Conservation (phyloP, 2,888 invertebrate genomes). For the Eupithecia dodoneata region DNA sequence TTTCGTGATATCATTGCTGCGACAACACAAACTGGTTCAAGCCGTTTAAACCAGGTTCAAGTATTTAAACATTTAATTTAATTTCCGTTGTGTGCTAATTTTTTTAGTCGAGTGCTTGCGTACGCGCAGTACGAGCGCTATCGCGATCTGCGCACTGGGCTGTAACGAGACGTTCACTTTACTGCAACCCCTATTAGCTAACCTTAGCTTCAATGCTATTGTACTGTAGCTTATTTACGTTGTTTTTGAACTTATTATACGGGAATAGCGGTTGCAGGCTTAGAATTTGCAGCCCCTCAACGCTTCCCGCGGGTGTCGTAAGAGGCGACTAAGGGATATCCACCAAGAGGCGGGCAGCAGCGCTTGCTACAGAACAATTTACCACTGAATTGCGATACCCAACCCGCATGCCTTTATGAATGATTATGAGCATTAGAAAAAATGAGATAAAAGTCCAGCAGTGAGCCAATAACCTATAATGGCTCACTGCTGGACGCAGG, state of each 20-base stretch:
- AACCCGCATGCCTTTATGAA: too few species aligned
- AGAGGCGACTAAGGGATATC: too few species aligned
- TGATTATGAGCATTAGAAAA: too few species aligned
- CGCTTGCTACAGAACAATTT: too few species aligned
- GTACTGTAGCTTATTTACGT: neutral
- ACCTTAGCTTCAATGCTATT: slow-evolving; percentile 42
- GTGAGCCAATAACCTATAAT: too few species aligned
- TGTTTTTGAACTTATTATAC: neutral
- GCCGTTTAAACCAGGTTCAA: slow-evolving; percentile 28
- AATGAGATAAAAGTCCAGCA: too few species aligned
- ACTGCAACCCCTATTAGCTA: slow-evolving; percentile 71
- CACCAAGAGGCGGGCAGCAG: too few species aligned
- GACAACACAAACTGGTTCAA: slow-evolving; percentile 43
- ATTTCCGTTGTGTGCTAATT: slow-evolving; percentile 82
- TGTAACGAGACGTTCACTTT: slow-evolving; percentile 79
- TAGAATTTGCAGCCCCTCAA: too few species aligned
- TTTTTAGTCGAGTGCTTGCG: slow-evolving; percentile 71
- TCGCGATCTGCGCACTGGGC: slow-evolving; percentile 76
- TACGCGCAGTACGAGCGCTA: slow-evolving; percentile 54
- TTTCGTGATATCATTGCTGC: slow-evolving; percentile 40
- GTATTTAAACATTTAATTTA: slow-evolving; percentile 44
- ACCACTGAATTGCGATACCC: too few species aligned
- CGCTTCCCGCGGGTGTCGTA: too few species aligned
- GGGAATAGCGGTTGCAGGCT: neutral
- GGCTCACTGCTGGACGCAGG: too few species aligned